Evolutionary conservation across 2,113 vertebrate genomes (phyloP), one percentile per base, ranked within the genome.

Genomic region (Laticauda colubrina): DNA sequence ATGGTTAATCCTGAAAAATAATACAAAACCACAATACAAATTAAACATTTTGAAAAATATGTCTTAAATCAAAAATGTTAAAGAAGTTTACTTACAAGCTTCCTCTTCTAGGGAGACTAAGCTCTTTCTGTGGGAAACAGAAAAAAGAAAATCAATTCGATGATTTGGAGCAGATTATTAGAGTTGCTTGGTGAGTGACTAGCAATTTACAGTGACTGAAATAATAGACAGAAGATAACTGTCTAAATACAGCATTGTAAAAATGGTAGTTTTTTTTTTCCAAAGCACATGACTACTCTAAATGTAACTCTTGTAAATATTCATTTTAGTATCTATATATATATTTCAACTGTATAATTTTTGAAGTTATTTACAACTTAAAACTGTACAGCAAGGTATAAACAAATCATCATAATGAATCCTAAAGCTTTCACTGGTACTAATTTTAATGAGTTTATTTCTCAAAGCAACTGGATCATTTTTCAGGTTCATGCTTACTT

Each of bases 61-160:
- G 1, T 61, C 24, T 88, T 54, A 87, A 57, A 8, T 53, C 18
- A 91, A 91, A 57, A 75, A 94, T 94, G n/a, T 90, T 91, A 81
- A 91, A 91, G 95, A 56, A 90, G 81, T 91, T 89, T 98, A 99
- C 98, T 99, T 98, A 99, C 99, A 99, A 99, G 95, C 99, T 99
- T 98, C 99, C 99, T 98, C 99, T 98, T 97, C 99, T 97, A 93
- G 99, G 99, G 97, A 99, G 98, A 93, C 99, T 99, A 96, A 99
- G 98, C 96, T 99, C 99, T 97, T 99, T 99, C 99, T 99, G 98
- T 87, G 97, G 98, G 94, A 95, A 95, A 94, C 0, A 95, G 51
- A 24, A 90, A 55, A 93, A 26, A 56, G 88, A 0, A 93, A 85
- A 94, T 4, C n/a, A 91, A 0, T 94, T 93, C 88, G 39, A 24